Base-by-base conservation (phyloP, 2,113 vertebrate genomes). In the Paracanthobrama guichenoti region DNA sequence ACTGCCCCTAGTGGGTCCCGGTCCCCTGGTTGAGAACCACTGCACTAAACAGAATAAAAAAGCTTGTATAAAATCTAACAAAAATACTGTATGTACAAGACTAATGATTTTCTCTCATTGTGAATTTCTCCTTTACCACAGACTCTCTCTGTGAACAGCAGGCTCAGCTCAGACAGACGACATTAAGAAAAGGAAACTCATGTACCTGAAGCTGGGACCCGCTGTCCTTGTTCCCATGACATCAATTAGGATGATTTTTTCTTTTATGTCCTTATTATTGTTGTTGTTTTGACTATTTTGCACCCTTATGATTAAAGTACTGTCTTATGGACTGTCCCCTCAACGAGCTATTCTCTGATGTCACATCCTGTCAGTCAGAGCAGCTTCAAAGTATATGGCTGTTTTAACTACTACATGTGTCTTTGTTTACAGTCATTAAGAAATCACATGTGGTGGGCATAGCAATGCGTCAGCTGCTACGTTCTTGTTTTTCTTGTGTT, bases 91-190 rank as follows among this genome's bases (percentile, higher is more conserved):
- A 26, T 46, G 69, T 7, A 46, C n/a, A 72, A 46, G 2, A 44
- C 10, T 72, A 14, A 81, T 60, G 10, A 18, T 10, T 48, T 50
- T 85, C 83, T 46, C 6, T 18, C 80, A 55, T 53, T 72, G 86
- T 81, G 79, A 59, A 84, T 60, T 75, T 85, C 86, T 86, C 87
- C 86, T 90, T 57, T 88, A 91, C 91, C 91, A 92, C 92, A 91
- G 86, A 88, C 79, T 88, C 74, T 88, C 88, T 86, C 89, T 87
- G 85, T 53, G 22, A 87, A 84, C 86, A 59, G 46, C 74, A 87
- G 79, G 66, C 76, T 18, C 74, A 57, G 59, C 86, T 87, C 59
- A 85, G 72, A 57, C 42, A 31, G 50, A 69, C 79, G 71, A 91
- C 78, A 31, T 35, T 86, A 59, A 74, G 72, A 87, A 88, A 81